phyloP scores from a whole-genome alignment of 1,140 invertebrate genomes.

The Heterodera schachtii region DNA sequence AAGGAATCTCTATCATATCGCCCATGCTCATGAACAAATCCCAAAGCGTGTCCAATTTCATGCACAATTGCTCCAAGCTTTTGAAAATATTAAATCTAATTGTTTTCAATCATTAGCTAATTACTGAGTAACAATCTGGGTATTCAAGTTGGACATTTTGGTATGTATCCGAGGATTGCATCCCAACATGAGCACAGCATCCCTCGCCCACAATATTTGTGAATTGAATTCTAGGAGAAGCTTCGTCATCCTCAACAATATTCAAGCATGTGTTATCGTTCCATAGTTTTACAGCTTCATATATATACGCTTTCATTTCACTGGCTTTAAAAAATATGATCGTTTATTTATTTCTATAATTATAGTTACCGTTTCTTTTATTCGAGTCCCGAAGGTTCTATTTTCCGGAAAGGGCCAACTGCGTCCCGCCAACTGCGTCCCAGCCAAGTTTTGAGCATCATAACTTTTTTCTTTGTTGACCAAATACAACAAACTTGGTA shows the following conservation, averaged over 20 bases:
- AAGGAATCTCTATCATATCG: slow-evolving; percentile 23
- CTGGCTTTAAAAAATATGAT: neutral
- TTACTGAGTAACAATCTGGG: too few relatives aligned
- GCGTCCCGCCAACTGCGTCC: too few relatives aligned
- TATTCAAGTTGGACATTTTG: neutral
- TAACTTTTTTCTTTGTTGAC: too few relatives aligned
- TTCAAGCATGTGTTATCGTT: neutral
- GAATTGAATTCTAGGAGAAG: slow-evolving; percentile 51
- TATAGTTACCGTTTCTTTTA: neutral
- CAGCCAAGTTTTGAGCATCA: too few relatives aligned
- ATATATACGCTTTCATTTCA: neutral
- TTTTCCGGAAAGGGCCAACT: too few relatives aligned
- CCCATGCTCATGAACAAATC: slow-evolving; percentile 22
- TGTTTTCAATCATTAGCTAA: too few relatives aligned
- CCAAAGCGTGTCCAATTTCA: slow-evolving; percentile 34
- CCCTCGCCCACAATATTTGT: slow-evolving; percentile 43
- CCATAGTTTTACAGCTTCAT: neutral
- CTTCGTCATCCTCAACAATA: slow-evolving; percentile 44
- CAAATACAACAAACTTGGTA: too few relatives aligned
- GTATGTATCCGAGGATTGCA: too few relatives aligned
- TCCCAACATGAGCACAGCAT: neutral
- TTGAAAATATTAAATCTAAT: neutral
- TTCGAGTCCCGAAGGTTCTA: neutral
- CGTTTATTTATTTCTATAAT: neutral
- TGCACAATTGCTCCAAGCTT: slow-evolving; percentile 28